Evolutionary conservation across 2,113 vertebrate species (phyloP).

Genomic region (Turdus rufiventris): DNA sequence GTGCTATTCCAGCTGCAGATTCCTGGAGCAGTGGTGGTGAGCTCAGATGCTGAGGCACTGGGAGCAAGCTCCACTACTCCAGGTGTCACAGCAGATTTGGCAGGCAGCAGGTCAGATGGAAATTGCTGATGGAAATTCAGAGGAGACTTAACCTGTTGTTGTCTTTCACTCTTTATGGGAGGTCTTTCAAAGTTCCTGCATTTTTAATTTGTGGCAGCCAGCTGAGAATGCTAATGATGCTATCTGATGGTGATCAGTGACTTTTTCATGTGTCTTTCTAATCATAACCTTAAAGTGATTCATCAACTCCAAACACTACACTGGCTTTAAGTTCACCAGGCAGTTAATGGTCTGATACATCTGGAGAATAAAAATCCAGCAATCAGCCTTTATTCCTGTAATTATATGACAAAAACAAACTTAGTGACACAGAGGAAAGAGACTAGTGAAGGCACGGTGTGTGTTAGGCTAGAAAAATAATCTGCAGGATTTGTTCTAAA

Average conservation of each 20-base stretch:
- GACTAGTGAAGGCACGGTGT: not conserved
- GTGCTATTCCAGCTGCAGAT: not conserved
- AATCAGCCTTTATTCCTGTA: not conserved
- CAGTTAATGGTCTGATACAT: not conserved
- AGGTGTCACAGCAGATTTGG: not conserved
- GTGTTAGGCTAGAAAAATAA: not conserved
- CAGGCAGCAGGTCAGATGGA: not conserved
- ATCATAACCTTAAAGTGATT: not conserved
- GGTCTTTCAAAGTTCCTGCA: not conserved
- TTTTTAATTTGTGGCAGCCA: not conserved
- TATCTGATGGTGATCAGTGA: not conserved
- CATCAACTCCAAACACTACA: not conserved
- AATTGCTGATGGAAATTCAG: not conserved
- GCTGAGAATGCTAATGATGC: constrained; percentile 12
- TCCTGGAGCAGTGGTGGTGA: not conserved
- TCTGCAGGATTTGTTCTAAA: not conserved
- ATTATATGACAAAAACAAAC: not conserved
- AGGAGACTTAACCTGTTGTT: not conserved
- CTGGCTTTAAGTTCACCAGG: not conserved
- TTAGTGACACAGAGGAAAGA: not conserved
- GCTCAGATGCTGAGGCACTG: not conserved
- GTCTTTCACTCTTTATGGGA: not conserved
- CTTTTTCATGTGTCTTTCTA: not conserved
- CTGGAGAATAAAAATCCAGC: constrained; percentile 3
- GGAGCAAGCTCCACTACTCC: not conserved